These are phyloP conservation scores for Etheostoma spectabile DNA, from an alignment of 2,113 vertebrate species.

Conservation along the genomic window DNA sequence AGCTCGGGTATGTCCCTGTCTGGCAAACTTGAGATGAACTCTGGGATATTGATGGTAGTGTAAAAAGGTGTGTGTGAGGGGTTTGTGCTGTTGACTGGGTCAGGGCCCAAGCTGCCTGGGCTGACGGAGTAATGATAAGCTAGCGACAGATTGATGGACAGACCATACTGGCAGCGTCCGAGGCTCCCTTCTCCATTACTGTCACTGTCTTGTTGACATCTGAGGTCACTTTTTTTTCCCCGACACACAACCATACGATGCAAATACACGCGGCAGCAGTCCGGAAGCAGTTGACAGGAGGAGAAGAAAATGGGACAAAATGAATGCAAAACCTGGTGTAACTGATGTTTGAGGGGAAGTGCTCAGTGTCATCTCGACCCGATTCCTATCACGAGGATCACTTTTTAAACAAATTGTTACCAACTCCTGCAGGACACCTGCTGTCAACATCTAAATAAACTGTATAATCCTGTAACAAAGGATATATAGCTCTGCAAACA, in stretches of 20 bases:
- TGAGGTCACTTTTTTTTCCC: conserved; percentile 48
- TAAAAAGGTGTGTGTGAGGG: conserved; percentile 3
- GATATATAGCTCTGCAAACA: neutral
- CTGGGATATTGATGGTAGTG: conserved; percentile 37
- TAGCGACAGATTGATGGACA: conserved; percentile 50
- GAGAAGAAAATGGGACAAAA: conserved; percentile 68
- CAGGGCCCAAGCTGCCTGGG: conserved; percentile 5
- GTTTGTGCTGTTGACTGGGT: conserved; percentile 17
- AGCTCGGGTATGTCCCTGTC: conserved; percentile 52
- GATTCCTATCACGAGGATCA: conserved; percentile 58
- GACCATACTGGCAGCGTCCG: conserved; percentile 12
- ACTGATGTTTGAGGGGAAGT: conserved; percentile 78
- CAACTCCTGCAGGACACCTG: conserved; percentile 71
- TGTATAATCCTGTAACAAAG: conserved; percentile 36
- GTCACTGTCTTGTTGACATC: conserved; percentile 59
- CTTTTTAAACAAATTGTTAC: conserved; percentile 78
- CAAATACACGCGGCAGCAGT: conserved; percentile 68
- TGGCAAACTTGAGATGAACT: conserved; percentile 71
- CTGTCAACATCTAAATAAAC: conserved; percentile 54
- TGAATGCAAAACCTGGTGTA: conserved; percentile 82
- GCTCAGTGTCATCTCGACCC: conserved; percentile 37
- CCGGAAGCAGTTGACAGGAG: conserved; percentile 62
- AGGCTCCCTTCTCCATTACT: conserved; percentile 45
- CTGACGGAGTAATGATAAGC: conserved; percentile 27
- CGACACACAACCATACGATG: conserved; percentile 43